Evolutionary conservation across 2,888 invertebrate species (phyloP), one percentile per base, ranked within the genome.

Genomic region (Microctonus hyperodae): DNA sequence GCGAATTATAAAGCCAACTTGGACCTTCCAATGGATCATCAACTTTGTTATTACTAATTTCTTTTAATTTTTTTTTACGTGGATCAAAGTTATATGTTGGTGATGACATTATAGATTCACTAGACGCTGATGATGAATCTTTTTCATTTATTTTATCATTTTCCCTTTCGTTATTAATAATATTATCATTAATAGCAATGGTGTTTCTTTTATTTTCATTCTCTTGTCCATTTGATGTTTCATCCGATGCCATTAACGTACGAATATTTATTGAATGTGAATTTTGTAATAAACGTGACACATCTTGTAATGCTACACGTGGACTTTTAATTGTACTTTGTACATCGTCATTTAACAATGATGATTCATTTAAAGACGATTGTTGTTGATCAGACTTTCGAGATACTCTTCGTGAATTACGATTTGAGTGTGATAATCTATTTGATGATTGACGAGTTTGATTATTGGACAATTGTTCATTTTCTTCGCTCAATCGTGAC

Each of bases 11-110:
- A 33, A 79, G 67, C 83, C 83, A 84, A 58, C 83, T 84, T 2
- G 83, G 78, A 2, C 83, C 83, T 70, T 84, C 83, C 20, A 82
- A 53, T 0, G 83, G 83, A 76, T 84, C 83, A 1, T 80, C 77
- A 31, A 48, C 33, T 62, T 55, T 10, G 16, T 4, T 44, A 16
- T 6, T 44, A 20, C 7, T 1, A 20, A n/a, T 55, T 37, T 58
- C 53, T 55, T 55, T 20, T 28, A 28, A 10, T 50, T 63, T 60
- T 35, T 58, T 10, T 31, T 23, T 33, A 51, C 62, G 10, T n/a
- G 50, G 28, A 63, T 67, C 58, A 22, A 61, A 56, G 6, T 33
- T 16, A 28, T 48, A 60, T 40, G 65, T 55, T 7, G 56, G 60
- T 11, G 65, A 58, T 23, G 35, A 20, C 4, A 16, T 20, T 20